These are phyloP conservation scores for Odontocerum albicorne DNA, from an alignment of 2,888 invertebrate species.

Conservation along the genomic window DNA sequence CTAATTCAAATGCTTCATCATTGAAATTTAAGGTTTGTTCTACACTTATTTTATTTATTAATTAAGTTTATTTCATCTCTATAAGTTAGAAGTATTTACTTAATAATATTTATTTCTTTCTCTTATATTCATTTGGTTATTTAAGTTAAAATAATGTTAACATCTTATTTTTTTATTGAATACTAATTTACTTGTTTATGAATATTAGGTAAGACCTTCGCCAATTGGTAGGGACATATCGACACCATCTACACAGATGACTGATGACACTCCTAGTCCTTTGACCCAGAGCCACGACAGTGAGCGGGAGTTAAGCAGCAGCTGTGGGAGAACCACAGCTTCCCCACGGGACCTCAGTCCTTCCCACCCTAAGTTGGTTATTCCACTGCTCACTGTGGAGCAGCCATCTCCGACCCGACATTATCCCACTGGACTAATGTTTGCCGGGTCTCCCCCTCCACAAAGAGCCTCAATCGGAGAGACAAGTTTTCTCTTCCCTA, in stretches of 20 bases:
- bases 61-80: too few relatives aligned
- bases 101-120: not conserved
- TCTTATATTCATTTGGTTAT: not conserved
- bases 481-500: slow-evolving; percentile 46
- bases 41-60: too few relatives aligned
- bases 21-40: slow-evolving; percentile 28
- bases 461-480: slow-evolving; percentile 48
- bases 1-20: slow-evolving; percentile 20
- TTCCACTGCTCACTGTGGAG: slow-evolving; percentile 67
- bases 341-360: slow-evolving; percentile 41
- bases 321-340: slow-evolving; percentile 38
- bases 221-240: slow-evolving; percentile 52
- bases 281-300: slow-evolving; percentile 54
- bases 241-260: slow-evolving; percentile 52
- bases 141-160: not conserved
- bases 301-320: slow-evolving; percentile 51
- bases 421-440: slow-evolving; percentile 42
- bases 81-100: too few relatives aligned
- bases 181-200: not conserved
- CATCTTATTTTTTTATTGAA: too few relatives aligned
- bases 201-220: slow-evolving; percentile 56
- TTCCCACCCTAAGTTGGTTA: slow-evolving; percentile 57
- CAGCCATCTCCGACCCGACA: slow-evolving; percentile 66
- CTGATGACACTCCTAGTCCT: slow-evolving; percentile 55
- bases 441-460: slow-evolving; percentile 61